Conservation (phyloP, 2,888 invertebrate genomes). For the Antheraea assamensis region DNA sequence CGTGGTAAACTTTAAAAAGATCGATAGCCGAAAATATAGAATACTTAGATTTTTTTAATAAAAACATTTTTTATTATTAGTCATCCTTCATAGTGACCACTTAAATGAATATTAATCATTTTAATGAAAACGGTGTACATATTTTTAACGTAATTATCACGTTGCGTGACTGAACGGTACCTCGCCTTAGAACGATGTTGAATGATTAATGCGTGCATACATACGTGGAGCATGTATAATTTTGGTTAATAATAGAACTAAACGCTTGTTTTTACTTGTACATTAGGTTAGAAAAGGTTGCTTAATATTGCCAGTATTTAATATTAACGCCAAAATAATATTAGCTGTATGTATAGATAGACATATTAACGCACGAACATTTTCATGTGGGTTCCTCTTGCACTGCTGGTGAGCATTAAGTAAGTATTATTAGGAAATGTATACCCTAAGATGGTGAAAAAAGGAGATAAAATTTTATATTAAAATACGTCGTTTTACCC, state of each 20-base stretch:
- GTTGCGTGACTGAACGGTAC: slow-evolving; percentile 32
- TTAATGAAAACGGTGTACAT: slow-evolving; percentile 28
- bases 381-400: too few species aligned
- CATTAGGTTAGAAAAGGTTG: background rate
- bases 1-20: too few species aligned
- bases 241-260: slow-evolving; percentile 5
- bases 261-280: slow-evolving; percentile 9
- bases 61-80: background rate
- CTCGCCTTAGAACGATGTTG: slow-evolving; percentile 34
- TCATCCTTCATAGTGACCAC: background rate
- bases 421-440: too few species aligned
- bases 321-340: too few species aligned
- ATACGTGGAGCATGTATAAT: slow-evolving; percentile 23
- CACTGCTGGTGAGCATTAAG: too few species aligned
- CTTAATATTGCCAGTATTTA: background rate
- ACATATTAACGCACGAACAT: too few species aligned
- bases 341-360: too few species aligned
- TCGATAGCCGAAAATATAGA: too few species aligned
- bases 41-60: too few species aligned
- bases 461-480: too few species aligned
- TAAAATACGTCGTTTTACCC: too few species aligned
- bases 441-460: too few species aligned
- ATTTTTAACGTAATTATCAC: slow-evolving; percentile 33
- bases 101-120: slow-evolving; percentile 19
- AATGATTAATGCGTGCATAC: slow-evolving; percentile 32